phyloP scores from a whole-genome alignment of 1,140 invertebrate genomes.

The Musca domestica region DNA sequence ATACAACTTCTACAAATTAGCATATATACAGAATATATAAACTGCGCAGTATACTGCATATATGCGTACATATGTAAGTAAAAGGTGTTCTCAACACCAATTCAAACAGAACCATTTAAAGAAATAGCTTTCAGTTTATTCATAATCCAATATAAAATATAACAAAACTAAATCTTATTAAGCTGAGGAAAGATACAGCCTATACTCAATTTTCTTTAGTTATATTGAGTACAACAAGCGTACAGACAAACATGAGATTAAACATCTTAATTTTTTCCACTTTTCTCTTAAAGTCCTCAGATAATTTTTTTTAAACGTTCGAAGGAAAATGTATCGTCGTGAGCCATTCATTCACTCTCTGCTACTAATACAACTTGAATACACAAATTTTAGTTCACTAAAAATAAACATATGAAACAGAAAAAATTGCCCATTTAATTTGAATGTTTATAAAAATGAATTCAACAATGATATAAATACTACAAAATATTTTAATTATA shows the following conservation, averaged over 20 bases:
- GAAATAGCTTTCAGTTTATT: slow-evolving; percentile 11
- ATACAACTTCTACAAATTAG: not conserved
- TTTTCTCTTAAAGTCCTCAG: too few species aligned
- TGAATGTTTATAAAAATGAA: not conserved
- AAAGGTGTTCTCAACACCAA: not conserved
- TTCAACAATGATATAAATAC: not conserved
- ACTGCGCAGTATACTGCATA: not conserved
- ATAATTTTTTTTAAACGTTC: not conserved
- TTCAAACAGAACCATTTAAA: not conserved
- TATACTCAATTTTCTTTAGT: too few species aligned
- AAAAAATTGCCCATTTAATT: not conserved
- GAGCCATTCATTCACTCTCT: not conserved
- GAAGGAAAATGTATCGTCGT: not conserved
- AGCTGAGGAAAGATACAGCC: not conserved
- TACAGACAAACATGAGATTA: not conserved
- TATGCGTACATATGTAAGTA: not conserved
- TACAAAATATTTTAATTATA: slow-evolving; percentile 30
- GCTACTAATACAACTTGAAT: not conserved
- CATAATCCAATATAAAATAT: not conserved
- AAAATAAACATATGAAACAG: not conserved
- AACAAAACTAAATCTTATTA: not conserved
- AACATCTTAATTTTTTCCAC: not conserved
- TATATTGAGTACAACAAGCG: too few species aligned
- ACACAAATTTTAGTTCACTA: not conserved
- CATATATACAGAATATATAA: not conserved